phyloP scores from a whole-genome alignment of 2,797 vertebrate species.

The Melanotaenia boesemani region DNA sequence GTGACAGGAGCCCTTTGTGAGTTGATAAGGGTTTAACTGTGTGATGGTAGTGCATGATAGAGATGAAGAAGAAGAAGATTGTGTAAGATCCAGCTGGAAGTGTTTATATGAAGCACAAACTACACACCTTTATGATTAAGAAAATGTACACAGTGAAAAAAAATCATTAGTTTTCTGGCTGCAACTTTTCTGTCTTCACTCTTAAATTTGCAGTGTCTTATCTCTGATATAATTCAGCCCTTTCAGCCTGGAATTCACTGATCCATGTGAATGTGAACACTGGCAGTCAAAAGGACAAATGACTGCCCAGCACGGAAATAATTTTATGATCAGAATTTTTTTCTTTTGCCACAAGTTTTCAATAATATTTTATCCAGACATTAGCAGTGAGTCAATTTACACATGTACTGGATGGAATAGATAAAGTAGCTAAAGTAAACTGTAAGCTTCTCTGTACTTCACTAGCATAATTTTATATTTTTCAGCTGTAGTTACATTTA shows the following conservation, averaged over 20 bases:
- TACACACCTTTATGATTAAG: conserved; percentile 30
- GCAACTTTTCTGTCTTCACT: conserved; percentile 7
- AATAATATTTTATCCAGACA: not conserved
- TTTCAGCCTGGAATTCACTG: conserved; percentile 36
- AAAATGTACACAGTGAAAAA: not conserved
- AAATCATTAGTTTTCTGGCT: not conserved
- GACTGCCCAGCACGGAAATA: conserved; percentile 42
- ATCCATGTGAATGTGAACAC: conserved; percentile 25
- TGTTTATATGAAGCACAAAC: conserved; percentile 37
- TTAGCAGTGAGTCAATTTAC: not conserved
- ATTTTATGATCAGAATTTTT: conserved; percentile 23
- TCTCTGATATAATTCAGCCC: conserved; percentile 50
- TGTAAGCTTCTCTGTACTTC: not conserved
- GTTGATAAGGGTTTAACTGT: conserved; percentile 51
- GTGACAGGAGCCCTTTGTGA: conserved; percentile 46
- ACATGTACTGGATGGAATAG: not conserved
- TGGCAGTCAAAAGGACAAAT: conserved; percentile 29
- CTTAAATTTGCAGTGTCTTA: conserved; percentile 22
- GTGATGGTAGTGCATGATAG: conserved; percentile 40
- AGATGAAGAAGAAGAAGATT: conserved; percentile 26
- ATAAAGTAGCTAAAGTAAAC: not conserved
- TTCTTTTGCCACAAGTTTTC: conserved; percentile 11
- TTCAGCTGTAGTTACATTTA: not conserved
- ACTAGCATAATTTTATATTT: not conserved
- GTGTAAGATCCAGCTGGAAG: conserved; percentile 55